A percentile compares a stretch with the other conserved stretches of the same genome.
Evolutionary conservation across 1,140 invertebrate genomes (phyloP).

Genomic region (Prorops nasuta): DNA sequence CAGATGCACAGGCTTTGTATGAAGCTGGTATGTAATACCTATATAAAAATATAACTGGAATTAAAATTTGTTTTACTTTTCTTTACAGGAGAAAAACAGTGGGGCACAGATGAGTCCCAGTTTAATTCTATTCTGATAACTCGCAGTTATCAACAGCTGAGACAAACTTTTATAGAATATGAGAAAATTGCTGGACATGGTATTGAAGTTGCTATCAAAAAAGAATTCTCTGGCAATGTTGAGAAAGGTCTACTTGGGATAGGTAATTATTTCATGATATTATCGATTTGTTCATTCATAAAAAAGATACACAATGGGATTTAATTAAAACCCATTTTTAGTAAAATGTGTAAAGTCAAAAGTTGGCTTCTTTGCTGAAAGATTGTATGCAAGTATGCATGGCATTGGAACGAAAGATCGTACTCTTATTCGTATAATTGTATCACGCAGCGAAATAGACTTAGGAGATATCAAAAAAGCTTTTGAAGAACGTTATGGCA

Average conservation of each 20-base stretch:
- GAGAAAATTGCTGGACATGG: constrained; percentile 63
- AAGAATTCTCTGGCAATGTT: constrained; percentile 71
- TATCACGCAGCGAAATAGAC: constrained; percentile 90
- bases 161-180: constrained; percentile 65
- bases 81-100: constrained; percentile 59
- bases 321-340: constrained; percentile 37
- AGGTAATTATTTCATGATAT: constrained; percentile 42
- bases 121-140: constrained; percentile 67
- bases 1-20: constrained; percentile 61
- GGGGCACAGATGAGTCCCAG: constrained; percentile 70
- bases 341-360: constrained; percentile 88
- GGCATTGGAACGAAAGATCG: constrained; percentile 87
- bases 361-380: constrained; percentile 90
- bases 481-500: constrained; percentile 81
- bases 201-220: constrained; percentile 68
- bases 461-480: constrained; percentile 88
- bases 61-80: constrained; percentile 3
- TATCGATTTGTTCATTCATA: constrained; percentile 2
- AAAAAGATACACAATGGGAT: not conserved
- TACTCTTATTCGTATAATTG: constrained; percentile 84
- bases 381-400: constrained; percentile 86
- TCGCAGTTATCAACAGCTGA: constrained; percentile 64
- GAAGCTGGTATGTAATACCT: constrained; percentile 58
- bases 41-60: not conserved
- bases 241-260: constrained; percentile 67